phyloP scores from a whole-genome alignment of 2,113 vertebrate genomes.

The Prochilodus magdalenae region DNA sequence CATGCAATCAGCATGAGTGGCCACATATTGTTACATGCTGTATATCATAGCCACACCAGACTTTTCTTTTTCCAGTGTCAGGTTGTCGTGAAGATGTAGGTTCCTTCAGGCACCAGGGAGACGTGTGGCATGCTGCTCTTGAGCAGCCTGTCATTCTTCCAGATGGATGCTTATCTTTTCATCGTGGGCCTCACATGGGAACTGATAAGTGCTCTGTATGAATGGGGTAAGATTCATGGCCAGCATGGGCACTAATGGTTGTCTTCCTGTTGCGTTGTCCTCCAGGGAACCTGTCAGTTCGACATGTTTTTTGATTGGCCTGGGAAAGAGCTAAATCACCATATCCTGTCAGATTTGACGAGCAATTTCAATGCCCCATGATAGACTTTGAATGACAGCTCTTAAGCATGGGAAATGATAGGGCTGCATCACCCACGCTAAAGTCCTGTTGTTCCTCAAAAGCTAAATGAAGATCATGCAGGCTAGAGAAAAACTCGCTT shows the following conservation, averaged over 20 bases:
- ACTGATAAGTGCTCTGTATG: constrained; percentile 24
- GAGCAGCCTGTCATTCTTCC: constrained; percentile 19
- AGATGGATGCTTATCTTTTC: constrained; percentile 15
- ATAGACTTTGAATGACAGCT: constrained; percentile 15
- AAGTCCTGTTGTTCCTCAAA: not conserved
- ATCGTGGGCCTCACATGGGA: not conserved
- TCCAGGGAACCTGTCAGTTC: not conserved
- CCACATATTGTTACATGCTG: not conserved
- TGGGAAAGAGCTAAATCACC: constrained; percentile 19
- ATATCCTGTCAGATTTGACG: constrained; percentile 4
- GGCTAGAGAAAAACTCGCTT: not conserved
- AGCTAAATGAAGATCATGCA: not conserved
- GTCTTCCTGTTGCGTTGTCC: not conserved
- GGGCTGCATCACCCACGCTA: not conserved
- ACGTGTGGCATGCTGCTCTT: not conserved
- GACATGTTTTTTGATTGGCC: constrained; percentile 10
- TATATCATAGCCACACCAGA: not conserved
- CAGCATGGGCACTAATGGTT: constrained; percentile 18
- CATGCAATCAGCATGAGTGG: not conserved
- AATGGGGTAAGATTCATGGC: not conserved
- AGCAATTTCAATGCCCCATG: constrained; percentile 3
- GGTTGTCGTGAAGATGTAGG: constrained; percentile 10
- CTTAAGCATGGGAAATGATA: not conserved
- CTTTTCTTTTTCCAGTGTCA: not conserved
- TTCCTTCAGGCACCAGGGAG: not conserved